Conservation (phyloP, 2,888 invertebrate species). For the Mesoligia furuncula region DNA sequence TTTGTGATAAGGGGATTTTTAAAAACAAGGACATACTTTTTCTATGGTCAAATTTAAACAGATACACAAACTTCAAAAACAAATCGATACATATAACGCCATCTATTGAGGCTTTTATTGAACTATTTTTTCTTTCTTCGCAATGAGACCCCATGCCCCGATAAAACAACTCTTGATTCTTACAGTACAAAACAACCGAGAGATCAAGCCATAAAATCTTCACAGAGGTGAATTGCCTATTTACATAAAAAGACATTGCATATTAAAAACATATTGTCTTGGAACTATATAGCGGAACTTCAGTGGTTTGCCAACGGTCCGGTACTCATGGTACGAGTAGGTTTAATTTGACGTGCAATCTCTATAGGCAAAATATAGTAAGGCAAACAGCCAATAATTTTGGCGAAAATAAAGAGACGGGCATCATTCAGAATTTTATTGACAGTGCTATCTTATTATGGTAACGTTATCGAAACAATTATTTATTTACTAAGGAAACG, state of each 20-base stretch:
- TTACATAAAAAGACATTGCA: conserved; percentile 11
- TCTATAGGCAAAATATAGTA: conserved; percentile 58
- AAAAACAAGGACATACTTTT: no score
- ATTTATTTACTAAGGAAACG: no score
- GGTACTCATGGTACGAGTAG: conserved; percentile 9
- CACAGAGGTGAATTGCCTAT: conserved; percentile 29
- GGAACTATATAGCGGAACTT: conserved; percentile 30
- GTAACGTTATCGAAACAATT: no score
- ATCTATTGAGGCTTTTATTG: no score
- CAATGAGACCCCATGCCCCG: no score
- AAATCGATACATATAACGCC: no score
- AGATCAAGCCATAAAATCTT: conserved; percentile 12
- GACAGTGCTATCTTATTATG: conserved; percentile 19
- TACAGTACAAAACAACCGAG: not conserved
- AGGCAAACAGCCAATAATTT: conserved; percentile 67
- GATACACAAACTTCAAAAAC: no score
- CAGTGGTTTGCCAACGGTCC: conserved; percentile 28
- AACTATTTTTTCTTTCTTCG: no score
- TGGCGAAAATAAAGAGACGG: conserved; percentile 69
- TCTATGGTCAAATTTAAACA: no score
- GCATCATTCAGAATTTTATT: conserved; percentile 33
- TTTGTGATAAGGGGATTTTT: no score
- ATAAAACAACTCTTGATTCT: not conserved
- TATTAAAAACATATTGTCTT: conserved; percentile 32
- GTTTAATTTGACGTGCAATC: conserved; percentile 24